Percentiles rank a stretch among this genome's conserved stretches.
Conservation (phyloP, 2,888 invertebrate genomes). For the Fissipunctia ypsillon region DNA sequence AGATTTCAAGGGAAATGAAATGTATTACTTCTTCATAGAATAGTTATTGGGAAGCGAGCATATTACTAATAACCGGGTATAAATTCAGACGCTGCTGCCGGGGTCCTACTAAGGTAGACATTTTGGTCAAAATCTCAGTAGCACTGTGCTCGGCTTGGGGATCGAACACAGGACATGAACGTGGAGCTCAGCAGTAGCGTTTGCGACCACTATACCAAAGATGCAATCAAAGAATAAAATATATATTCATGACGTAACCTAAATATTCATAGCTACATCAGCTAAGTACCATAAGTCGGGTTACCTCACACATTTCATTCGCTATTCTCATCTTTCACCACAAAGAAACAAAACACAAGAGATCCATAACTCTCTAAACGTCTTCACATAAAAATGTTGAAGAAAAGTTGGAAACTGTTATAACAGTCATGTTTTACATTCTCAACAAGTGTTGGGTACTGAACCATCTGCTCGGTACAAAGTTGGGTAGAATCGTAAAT, state of each 20-base stretch:
- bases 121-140: not conserved
- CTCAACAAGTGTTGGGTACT: slow-evolving; percentile 66
- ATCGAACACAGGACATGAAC: not conserved
- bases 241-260: not conserved
- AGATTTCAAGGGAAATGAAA: not conserved
- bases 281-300: not conserved
- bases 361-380: slow-evolving; percentile 56
- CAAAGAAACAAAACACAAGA: slow-evolving; percentile 44
- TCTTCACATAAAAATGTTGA: slow-evolving; percentile 59
- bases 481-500: slow-evolving; percentile 68
- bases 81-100: no score
- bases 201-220: not conserved
- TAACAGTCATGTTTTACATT: slow-evolving; percentile 68
- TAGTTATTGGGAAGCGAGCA: not conserved
- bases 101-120: not conserved
- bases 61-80: not conserved
- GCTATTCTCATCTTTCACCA: slow-evolving; percentile 11
- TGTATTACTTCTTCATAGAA: no score
- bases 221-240: not conserved
- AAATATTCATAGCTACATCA: slow-evolving; percentile 10
- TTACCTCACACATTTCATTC: slow-evolving; percentile 7
- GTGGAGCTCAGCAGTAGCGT: not conserved
- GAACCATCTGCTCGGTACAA: slow-evolving; percentile 67
- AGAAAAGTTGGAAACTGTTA: slow-evolving; percentile 61
- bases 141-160: no score